Evolutionary conservation across 2,797 vertebrate genomes (phyloP).

Genomic region (Pipistrellus kuhlii): DNA sequence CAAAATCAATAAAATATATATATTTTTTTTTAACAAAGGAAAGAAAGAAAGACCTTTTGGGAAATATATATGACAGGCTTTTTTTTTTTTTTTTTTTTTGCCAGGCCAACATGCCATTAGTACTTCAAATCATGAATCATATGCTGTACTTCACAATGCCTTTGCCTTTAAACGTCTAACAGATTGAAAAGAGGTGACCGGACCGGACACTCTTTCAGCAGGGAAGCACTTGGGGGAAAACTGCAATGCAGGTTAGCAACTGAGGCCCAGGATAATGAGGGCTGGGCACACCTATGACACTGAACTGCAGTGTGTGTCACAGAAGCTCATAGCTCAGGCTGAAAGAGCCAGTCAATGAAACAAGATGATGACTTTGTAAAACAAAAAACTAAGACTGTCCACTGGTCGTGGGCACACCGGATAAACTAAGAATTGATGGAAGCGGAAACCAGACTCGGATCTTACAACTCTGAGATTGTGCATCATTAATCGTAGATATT

Average conservation of each 20-base stretch:
- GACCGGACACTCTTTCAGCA: slow-evolving; percentile 18
- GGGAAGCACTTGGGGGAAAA: background rate
- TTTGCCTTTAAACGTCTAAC: slow-evolving; percentile 66
- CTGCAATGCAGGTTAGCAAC: background rate
- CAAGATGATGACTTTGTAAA: background rate
- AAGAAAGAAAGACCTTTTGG: slow-evolving; percentile 52
- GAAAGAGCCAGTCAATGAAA: background rate
- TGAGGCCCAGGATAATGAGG: background rate
- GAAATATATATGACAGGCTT: slow-evolving; percentile 64
- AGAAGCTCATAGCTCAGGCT: background rate
- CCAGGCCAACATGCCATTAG: slow-evolving; percentile 64
- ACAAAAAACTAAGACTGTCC: background rate
- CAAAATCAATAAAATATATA: too few species aligned
- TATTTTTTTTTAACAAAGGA: too few species aligned
- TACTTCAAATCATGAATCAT: slow-evolving; percentile 54
- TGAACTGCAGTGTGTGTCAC: background rate
- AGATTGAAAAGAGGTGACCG: slow-evolving; percentile 61
- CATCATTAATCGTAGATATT: background rate
- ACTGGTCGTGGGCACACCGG: background rate
- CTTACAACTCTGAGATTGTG: background rate
- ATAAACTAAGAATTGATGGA: background rate
- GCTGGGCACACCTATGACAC: background rate
- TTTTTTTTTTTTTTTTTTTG: slow-evolving; percentile 52
- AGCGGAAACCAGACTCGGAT: background rate
- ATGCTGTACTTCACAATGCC: slow-evolving; percentile 51